Conservation (phyloP, 2,888 invertebrate species). For the Coelinius sp. region DNA sequence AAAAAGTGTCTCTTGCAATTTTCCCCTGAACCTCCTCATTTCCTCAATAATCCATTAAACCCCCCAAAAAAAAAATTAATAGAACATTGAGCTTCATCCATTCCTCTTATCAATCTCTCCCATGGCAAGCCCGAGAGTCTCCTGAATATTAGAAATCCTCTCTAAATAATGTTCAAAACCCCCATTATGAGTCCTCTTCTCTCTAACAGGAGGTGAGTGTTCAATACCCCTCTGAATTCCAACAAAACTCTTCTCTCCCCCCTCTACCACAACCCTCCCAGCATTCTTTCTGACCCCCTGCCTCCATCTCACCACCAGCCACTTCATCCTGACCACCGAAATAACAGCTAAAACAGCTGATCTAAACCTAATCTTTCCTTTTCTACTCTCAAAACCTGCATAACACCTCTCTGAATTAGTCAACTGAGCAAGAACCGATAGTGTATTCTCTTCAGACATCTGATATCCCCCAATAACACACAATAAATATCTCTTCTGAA, state of each 20-base stretch:
- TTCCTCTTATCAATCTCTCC: slow-evolving; percentile 47
- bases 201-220: slow-evolving; percentile 58
- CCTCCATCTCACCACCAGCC: slow-evolving; percentile 77
- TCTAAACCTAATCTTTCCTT: slow-evolving; percentile 68
- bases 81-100: neutral
- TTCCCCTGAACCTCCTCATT: too few relatives aligned
- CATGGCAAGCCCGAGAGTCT: slow-evolving; percentile 55
- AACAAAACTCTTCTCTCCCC: slow-evolving; percentile 51
- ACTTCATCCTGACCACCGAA: slow-evolving; percentile 78
- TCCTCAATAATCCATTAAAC: neutral
- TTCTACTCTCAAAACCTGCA: slow-evolving; percentile 46
- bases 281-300: slow-evolving; percentile 72
- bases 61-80: too few relatives aligned
- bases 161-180: slow-evolving; percentile 55
- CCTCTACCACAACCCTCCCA: slow-evolving; percentile 70
- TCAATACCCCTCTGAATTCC: slow-evolving; percentile 46
- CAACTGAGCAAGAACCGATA: slow-evolving; percentile 68
- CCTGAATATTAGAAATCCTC: slow-evolving; percentile 55
- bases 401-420: slow-evolving; percentile 64
- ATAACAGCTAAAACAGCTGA: slow-evolving; percentile 74
- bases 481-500: slow-evolving; percentile 91
- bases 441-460: slow-evolving; percentile 71
- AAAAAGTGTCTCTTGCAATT: too few relatives aligned
- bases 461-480: slow-evolving; percentile 78
- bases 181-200: slow-evolving; percentile 43